Evolutionary conservation across 2,797 vertebrate species (phyloP).

Genomic region (Pempheris klunzingeri): DNA sequence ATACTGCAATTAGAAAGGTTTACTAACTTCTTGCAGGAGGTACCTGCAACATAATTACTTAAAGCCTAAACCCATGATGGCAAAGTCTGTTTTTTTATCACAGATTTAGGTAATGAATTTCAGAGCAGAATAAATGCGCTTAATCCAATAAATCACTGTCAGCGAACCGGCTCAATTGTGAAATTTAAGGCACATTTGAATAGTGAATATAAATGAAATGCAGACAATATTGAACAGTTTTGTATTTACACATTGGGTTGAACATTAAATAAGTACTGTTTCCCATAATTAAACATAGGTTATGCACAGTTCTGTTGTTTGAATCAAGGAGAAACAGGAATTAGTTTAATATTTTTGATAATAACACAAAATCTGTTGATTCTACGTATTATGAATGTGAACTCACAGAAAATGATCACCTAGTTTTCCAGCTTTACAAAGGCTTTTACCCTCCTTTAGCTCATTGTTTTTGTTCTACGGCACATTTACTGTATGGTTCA

Average conservation of each 20-base stretch:
- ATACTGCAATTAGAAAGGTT: slow-evolving; percentile 76
- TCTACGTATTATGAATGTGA: not conserved
- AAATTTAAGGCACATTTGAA: slow-evolving; percentile 9
- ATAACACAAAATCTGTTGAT: not conserved
- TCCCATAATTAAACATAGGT: not conserved
- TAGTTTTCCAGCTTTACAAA: not conserved
- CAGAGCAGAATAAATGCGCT: slow-evolving; percentile 41
- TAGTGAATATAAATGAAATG: slow-evolving; percentile 27
- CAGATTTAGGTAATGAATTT: slow-evolving; percentile 59
- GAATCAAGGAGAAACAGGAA: slow-evolving; percentile 4
- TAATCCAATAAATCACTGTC: slow-evolving; percentile 59
- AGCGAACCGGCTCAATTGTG: slow-evolving; percentile 2
- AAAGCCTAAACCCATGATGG: slow-evolving; percentile 49
- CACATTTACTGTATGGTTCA: too few species aligned
- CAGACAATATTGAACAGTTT: not conserved
- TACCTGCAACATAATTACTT: slow-evolving; percentile 71
- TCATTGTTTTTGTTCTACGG: not conserved
- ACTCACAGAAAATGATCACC: too few species aligned
- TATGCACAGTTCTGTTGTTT: not conserved
- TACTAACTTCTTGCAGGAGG: slow-evolving; percentile 70
- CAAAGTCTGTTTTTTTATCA: slow-evolving; percentile 1
- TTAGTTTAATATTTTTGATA: not conserved
- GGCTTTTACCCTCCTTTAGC: too few species aligned
- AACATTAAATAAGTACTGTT: not conserved
- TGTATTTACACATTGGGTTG: not conserved